Percentiles rank a stretch among this genome's conserved stretches.
Evolutionary conservation across 2,797 vertebrate genomes (phyloP).

Genomic region (Nothura maculosa): DNA sequence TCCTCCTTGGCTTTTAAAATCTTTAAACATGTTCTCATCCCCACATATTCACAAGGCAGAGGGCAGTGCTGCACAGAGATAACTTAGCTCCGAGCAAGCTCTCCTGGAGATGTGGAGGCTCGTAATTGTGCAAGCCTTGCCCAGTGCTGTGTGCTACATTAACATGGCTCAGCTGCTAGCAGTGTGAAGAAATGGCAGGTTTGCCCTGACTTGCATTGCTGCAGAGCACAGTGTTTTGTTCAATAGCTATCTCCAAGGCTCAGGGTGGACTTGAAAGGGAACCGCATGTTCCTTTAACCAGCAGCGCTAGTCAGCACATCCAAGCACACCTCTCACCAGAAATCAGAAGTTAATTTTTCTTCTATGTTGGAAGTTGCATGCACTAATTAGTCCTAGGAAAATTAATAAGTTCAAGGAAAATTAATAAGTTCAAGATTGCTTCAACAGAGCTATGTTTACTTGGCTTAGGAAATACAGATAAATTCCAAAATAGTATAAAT

Average conservation of each 20-base stretch:
- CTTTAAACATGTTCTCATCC: neutral
- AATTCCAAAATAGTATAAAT: neutral
- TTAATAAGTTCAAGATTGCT: neutral
- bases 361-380: conserved; percentile 49
- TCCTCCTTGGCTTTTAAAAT: neutral
- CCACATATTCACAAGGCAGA: conserved; percentile 1
- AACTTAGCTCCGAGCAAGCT: neutral
- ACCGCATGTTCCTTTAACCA: neutral
- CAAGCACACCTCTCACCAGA: conserved; percentile 28
- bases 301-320: neutral
- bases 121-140: rapidly evolving
- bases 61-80: conserved; percentile 7
- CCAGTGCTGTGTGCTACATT: neutral
- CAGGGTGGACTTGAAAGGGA: neutral
- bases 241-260: neutral
- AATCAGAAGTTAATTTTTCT: conserved; percentile 48
- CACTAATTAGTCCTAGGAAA: conserved; percentile 21
- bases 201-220: neutral
- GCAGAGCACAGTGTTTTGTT: neutral
- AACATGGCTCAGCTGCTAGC: neutral
- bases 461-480: neutral
- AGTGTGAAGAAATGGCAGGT: neutral
- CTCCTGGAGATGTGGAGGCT: rapidly evolving
- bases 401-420: conserved; percentile 29
- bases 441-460: neutral